Evolutionary conservation across 2,797 vertebrate species (phyloP).

Genomic region (Echiichthys vipera): DNA sequence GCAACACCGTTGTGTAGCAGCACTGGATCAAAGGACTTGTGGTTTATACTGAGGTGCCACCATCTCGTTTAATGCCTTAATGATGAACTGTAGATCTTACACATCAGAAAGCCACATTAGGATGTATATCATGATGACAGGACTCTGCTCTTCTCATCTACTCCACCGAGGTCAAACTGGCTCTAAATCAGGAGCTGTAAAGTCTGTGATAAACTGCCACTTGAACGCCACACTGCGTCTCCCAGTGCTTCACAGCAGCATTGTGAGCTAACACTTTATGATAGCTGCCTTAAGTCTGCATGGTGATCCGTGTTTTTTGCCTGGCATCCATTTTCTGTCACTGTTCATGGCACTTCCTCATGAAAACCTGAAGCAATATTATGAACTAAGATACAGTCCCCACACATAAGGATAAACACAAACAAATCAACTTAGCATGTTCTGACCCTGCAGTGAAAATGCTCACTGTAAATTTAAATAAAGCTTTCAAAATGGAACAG

Average conservation of each 20-base stretch:
- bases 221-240: slow-evolving; percentile 24
- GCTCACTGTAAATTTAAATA: slow-evolving; percentile 47
- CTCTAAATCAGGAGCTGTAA: slow-evolving; percentile 63
- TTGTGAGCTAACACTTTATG: slow-evolving; percentile 10
- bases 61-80: slow-evolving; percentile 14
- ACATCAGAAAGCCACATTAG: slow-evolving; percentile 36
- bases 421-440: background rate
- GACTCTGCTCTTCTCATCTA: slow-evolving; percentile 23
- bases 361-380: slow-evolving; percentile 7
- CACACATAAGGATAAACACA: background rate
- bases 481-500: slow-evolving; percentile 55
- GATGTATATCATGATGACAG: slow-evolving; percentile 38
- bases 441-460: slow-evolving; percentile 6
- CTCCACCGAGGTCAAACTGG: slow-evolving; percentile 21
- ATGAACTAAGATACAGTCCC: background rate
- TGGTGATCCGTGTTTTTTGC: background rate
- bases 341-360: background rate
- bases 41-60: slow-evolving; percentile 19
- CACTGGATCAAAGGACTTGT: slow-evolving; percentile 24
- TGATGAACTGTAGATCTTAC: slow-evolving; percentile 3
- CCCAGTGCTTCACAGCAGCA: slow-evolving; percentile 15
- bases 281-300: slow-evolving; percentile 5
- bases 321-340: background rate
- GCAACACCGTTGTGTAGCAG: background rate
- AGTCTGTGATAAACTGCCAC: slow-evolving; percentile 46